Base-by-base conservation (phyloP, 2,797 vertebrate genomes). In the Mionectes olivaceus region DNA sequence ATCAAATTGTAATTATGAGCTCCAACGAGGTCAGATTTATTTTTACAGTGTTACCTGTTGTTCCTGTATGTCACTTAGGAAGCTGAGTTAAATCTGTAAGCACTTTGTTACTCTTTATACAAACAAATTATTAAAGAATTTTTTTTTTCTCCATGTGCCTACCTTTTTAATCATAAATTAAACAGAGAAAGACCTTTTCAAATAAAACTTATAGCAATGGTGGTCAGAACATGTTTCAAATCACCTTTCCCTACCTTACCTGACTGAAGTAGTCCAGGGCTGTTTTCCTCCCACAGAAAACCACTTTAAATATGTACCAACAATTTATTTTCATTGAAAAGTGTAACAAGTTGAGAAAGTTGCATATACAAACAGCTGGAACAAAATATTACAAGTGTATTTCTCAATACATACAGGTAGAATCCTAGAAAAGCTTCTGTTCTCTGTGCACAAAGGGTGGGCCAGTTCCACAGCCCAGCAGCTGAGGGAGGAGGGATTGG, bases 81-180 rank as follows among this genome's bases (percentile, higher is more conserved):
- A 81, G 90, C 89, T 91, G 73, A 97, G 87, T 91, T 91, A 52
- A 91, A 76, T 88, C 97, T 95, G 30, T 97, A 97, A 97, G 98
- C 98, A 98, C 98, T 98, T 98, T 98, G 98, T 98, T 97, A 98
- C 97, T 98, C 97, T 98, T 98, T 98, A 97, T 98, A 98, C 92
- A 97, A 97, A 75, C 46, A 89, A 94, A 90, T 74, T 94, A 97
- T 96, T 95, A 95, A 95, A 97, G 37, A 46, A 28, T 70, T 93
- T 96, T 79, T 85, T 85, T 94, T 94, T 93, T 80, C 93, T 88
- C 83, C 93, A 87, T 0, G 2, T 43, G 85, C 4, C 33, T 53
- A 9, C 28, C 8, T 55, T 83, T 89, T 55, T 35, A 7, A 39
- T 44, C 11, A 12, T 13, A 28, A 65, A 12, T 53, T 10, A 59